Evolutionary conservation across 2,888 invertebrate genomes (phyloP), one percentile per base, ranked within the genome.

Genomic region (Thyatira batis): DNA sequence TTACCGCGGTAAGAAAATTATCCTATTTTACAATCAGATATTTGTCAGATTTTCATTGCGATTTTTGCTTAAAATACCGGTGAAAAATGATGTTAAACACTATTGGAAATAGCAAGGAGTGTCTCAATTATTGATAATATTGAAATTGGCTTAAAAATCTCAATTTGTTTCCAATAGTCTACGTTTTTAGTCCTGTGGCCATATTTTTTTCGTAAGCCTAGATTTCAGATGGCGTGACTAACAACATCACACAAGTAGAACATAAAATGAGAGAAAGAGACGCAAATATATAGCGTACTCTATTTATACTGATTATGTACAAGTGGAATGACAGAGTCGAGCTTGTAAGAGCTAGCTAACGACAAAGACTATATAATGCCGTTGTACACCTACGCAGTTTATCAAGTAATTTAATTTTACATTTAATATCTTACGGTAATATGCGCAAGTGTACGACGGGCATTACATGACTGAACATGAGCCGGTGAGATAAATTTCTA

Each of bases 401-500:
- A 23, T 23, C 11, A 39, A 2, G 33, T 33, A 13, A 33, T 4
- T 33, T 33, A 13, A 1, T n/a, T 13, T 8, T 33, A 33, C 5
- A 33, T 13, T 17, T 33, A 33, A 33, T 33, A 5, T 33, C 33
- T 1, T 17, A 17, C 25, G 17, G 3, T 51, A 48, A 25, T 39
- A 25, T 21, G 48, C 11, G 13, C 21, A 17, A 54, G n/a, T 56
- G 60, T 43, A 49, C 44, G 11, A 52, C 44, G 8, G 44, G 39
- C 30, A 51, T 20, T 43, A 55, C 51, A 45, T 30, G 55, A 58
- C 60, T 58, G 64, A n/a, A 67, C 55, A 52, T 53, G 60, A 65
- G 64, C 70, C 71, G 71, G 70, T 77, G 75, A 76, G 75, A 78
- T 82, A 80, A 80, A 82, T 85, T 81, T 86, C 81, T 85, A 82